Percentiles rank a stretch among this genome's conserved stretches.
Evolutionary conservation across 2,113 vertebrate genomes (phyloP).

Genomic region (Pleuronectes platessa): DNA sequence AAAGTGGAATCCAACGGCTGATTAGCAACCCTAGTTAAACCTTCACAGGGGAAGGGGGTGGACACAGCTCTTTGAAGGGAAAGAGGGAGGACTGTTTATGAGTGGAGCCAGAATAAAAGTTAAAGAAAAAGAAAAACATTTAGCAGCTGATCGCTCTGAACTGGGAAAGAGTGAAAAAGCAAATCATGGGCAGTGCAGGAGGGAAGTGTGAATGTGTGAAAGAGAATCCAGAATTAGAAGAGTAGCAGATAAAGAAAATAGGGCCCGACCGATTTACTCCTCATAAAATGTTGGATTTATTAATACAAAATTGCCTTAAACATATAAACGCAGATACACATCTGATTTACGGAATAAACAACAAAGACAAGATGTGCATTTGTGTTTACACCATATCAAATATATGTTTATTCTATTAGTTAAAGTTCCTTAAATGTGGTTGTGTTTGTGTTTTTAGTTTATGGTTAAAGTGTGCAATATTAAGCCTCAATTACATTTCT

Average conservation of each 20-base stretch:
- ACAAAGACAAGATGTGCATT: no score
- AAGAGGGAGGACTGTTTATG: conserved; percentile 21
- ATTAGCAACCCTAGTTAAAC: conserved; percentile 74
- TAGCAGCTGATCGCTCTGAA: conserved; percentile 29
- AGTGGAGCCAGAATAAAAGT: conserved; percentile 27
- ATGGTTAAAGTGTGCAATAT: no score
- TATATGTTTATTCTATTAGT: no score
- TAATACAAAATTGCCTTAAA: no score
- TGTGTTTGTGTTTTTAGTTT: no score
- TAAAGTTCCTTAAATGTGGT: no score
- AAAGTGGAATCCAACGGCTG: conserved; percentile 73
- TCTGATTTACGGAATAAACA: no score
- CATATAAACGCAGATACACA: no score
- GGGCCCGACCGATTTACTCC: no score
- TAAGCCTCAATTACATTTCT: no score
- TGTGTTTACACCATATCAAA: no score
- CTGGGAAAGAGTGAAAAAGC: neutral
- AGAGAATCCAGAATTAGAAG: conserved; percentile 17
- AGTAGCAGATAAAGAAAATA: neutral
- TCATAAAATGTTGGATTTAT: no score
- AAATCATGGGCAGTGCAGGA: neutral
- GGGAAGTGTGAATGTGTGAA: neutral
- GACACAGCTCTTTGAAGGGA: conserved; percentile 49
- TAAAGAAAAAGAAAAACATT: conserved; percentile 10
- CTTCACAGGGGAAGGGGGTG: conserved; percentile 62